Base-by-base conservation (phyloP, 1,140 invertebrate species). In the Platyura marginata region DNA sequence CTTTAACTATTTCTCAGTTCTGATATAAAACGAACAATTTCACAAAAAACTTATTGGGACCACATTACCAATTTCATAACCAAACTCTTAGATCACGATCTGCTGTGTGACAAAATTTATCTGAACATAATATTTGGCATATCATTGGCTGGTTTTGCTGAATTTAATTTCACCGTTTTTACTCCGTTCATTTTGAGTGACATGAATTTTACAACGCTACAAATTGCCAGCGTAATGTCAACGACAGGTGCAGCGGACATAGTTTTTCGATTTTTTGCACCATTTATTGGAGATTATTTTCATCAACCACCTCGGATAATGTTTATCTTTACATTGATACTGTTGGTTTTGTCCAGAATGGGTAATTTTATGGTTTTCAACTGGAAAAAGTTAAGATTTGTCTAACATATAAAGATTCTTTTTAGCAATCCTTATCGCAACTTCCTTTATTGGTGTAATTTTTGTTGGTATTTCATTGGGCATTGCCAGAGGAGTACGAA, bases 91-190 rank as follows among this genome's bases (percentile, higher is more conserved):
- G 77, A 79, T 50, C 56, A 79, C 39, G 70, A 75, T 52, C 56
- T 81, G 15, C 50, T 80, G 35, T 65, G 68, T 47, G 77, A 81
- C 53, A 67, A 69, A 6, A 68, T 71, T 5, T 80, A 72, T 45
- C 65, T 78, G 2, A 79, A 76, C 50, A 62, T 80, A n/a, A 72
- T 78, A 56, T 49, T 77, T 20, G 77, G 78, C 1, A 64, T 80
- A 43, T 75, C 74, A 2, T 57, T 79, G 6, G 74, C 75, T 2
- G 70, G 72, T 47, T 76, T 78, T 46, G 71, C 69, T 5, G 78
- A 81, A 57, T 52, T 78, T 1, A 79, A 79, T 53, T 80, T 80
- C 54, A 72, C 76, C 1, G 62, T 79, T 4, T 55, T 80, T 20
- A 76, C 74, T 2, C 75, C 76, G 3, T 77, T 80, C 38, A 76